phyloP scores from a whole-genome alignment of 2,797 vertebrate species.

The Dicrostonyx torquatus region DNA sequence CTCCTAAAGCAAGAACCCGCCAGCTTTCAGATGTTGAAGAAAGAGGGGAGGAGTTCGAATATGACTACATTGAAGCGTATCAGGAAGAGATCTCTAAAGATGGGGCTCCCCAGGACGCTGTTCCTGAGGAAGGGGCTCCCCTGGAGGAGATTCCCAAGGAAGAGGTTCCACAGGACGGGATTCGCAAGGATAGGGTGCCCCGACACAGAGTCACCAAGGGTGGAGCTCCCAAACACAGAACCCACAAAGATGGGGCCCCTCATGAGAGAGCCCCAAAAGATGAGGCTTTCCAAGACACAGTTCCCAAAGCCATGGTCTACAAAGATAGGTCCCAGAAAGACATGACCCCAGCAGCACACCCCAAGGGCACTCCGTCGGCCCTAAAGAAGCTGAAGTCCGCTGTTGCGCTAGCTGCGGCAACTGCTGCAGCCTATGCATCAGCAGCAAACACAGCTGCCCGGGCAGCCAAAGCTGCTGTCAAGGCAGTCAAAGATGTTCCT shows the following conservation, averaged over 20 bases:
- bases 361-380: rapidly evolving
- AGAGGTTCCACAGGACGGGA: not conserved
- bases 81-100: not conserved
- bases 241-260: too few relatives aligned
- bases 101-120: not conserved
- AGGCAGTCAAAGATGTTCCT: not conserved
- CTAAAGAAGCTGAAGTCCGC: not conserved
- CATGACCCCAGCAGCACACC: rapidly evolving
- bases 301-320: too few relatives aligned
- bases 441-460: not conserved
- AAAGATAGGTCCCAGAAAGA: not conserved
- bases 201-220: not conserved
- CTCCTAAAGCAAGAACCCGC: not conserved
- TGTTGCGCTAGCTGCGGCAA: rapidly evolving
- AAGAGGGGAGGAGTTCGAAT: not conserved
- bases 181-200: not conserved
- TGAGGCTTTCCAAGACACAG: not conserved
- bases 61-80: rapidly evolving
- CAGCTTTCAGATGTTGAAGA: not conserved
- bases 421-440: rapidly evolving
- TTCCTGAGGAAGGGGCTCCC: not conserved
- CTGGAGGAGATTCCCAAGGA: not conserved
- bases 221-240: not conserved
- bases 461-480: not conserved
- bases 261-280: too few relatives aligned